These are phyloP conservation scores for Pseudanteris insignis DNA, from an alignment of 2,888 invertebrate genomes.

Conservation along the genomic window DNA sequence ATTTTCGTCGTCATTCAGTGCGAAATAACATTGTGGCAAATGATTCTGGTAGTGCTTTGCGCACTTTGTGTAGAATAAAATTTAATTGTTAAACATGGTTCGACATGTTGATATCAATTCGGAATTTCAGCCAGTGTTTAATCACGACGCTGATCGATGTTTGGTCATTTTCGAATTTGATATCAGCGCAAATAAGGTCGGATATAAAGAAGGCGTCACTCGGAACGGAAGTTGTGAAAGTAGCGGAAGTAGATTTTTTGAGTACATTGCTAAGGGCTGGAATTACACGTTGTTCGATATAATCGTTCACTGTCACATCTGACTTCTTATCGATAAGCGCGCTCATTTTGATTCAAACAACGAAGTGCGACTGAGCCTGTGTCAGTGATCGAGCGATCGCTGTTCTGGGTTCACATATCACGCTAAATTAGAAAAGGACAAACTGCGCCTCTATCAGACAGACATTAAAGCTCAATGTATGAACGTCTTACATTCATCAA, in stretches of 20 bases:
- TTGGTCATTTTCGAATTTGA: slow-evolving; percentile 23
- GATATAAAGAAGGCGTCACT: slow-evolving; percentile 32
- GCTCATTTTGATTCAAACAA: slow-evolving; percentile 8
- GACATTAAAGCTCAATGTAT: too few species aligned
- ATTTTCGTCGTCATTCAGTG: slow-evolving; percentile 22
- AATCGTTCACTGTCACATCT: slow-evolving; percentile 1
- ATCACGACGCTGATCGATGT: slow-evolving; percentile 5
- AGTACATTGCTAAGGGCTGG: slow-evolving; percentile 15
- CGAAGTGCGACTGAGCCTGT: too few species aligned
- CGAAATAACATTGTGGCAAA: slow-evolving; percentile 43
- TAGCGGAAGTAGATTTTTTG: slow-evolving; percentile 17
- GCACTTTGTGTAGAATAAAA: slow-evolving; percentile 54
- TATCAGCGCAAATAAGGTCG: slow-evolving; percentile 25
- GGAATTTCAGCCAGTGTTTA: slow-evolving; percentile 9
- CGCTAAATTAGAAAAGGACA: too few species aligned
- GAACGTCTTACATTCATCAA: too few species aligned
- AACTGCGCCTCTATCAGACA: too few species aligned
- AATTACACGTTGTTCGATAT: slow-evolving; percentile 25
- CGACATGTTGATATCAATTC: slow-evolving; percentile 3
- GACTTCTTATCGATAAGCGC: slow-evolving; percentile 2
- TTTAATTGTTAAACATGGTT: slow-evolving; percentile 55
- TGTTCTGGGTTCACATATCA: too few species aligned
- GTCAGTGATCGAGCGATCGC: too few species aligned
- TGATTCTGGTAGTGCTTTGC: slow-evolving; percentile 11
- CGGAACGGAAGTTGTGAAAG: slow-evolving; percentile 25